Base-by-base conservation (phyloP, 2,113 vertebrate species). In the Aphyosemion australe region DNA sequence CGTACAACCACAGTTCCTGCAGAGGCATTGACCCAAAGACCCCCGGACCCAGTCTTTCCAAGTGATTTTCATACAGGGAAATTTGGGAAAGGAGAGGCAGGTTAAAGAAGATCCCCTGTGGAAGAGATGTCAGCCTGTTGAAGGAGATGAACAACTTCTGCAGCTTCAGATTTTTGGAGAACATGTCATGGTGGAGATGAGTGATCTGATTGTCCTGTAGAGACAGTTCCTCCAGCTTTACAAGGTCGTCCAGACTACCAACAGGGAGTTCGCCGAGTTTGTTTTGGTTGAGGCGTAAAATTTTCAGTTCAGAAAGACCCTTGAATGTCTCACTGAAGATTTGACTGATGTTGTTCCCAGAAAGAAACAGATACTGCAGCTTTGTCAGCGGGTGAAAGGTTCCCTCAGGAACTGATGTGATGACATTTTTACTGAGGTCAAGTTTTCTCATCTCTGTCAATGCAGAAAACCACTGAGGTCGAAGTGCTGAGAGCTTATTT, bases 1-100 rank as follows among this genome's bases (percentile, higher is more conserved):
- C 94, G 0, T 97, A 96, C 4, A 99, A 90, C 96, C 95, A 97
- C 12, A 99, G 90, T 62, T 98, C 92, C 2, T 83, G 59, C 18
- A 93, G 39, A 12, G 86, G 84, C 93, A 88, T 93, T 18, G 93
- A 91, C 46, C 96, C 96, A 0, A 99, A 99, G 42, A 93, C 79
- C 0, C 91, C 71, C 0, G 93, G 90, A 1, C 74, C 82, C 55
- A 97, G 85, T 78, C 88, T 92, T 56, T 88, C 89, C 56, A 99
- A 80, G 31, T 84, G 87, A 67, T 99, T 98, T 57, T 93, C 90
- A 0, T 94, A 94, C 49, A 99, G 90, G 0, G 95, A 95, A 31
- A 99, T 93, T 12, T 93, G 93, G 67, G 81, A 78, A 0, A 99
- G 92, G 1, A 87, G 82, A 0, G 80, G 93, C 59, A 98, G 71